Conservation (phyloP, 2,113 vertebrate species). For the Myiagra hebetior region DNA sequence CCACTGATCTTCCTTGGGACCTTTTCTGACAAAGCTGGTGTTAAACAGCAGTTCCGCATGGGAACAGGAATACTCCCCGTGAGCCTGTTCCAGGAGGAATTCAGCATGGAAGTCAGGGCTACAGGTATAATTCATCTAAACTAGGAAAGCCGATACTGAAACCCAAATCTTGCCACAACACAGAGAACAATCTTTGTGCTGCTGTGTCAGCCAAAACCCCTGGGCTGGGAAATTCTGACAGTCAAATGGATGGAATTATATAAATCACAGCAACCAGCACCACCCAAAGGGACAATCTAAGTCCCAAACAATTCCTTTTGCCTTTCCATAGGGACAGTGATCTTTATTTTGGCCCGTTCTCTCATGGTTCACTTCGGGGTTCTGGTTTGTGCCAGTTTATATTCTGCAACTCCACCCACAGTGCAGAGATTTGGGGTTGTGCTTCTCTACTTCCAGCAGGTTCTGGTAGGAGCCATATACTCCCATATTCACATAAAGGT, state of each 20-base stretch:
- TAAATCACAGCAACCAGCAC: neutral
- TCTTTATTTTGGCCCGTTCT: neutral
- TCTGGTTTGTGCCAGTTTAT: neutral
- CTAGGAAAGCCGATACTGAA: neutral
- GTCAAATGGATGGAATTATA: neutral
- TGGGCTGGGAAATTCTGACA: neutral
- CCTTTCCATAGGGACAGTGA: neutral
- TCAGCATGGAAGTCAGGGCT: neutral
- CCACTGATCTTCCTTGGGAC: neutral
- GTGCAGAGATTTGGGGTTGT: neutral
- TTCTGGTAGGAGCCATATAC: neutral
- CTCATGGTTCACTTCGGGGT: neutral
- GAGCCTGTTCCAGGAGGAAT: neutral
- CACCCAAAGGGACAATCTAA: neutral
- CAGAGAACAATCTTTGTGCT: neutral
- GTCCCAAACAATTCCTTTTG: neutral
- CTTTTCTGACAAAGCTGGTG: neutral
- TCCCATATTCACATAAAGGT: neutral
- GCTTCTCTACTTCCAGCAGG: neutral
- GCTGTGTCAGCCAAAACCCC: neutral
- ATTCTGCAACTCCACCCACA: rapidly evolving
- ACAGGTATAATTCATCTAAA: neutral
- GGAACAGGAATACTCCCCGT: neutral
- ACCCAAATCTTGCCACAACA: neutral
- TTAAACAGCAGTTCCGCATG: neutral